These are phyloP conservation scores for Nudaria mundana DNA, from an alignment of 2,888 invertebrate species.

Conservation along the genomic window DNA sequence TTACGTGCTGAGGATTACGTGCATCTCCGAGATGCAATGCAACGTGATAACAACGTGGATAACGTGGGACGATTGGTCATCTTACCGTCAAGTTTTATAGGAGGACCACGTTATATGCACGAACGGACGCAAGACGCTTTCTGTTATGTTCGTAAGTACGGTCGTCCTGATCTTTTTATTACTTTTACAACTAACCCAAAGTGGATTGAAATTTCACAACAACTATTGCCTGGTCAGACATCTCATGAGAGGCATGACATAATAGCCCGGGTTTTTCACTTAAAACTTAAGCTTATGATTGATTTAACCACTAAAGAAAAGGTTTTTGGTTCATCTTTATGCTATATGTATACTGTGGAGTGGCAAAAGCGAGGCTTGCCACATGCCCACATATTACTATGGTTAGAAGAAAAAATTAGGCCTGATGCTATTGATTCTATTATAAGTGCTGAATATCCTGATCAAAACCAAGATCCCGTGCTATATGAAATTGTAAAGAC, in stretches of 20 bases:
- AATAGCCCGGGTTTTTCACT: no score
- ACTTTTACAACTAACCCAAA: no score
- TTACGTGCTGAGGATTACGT: constrained; percentile 20
- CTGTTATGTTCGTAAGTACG: constrained; percentile 31
- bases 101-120: constrained; percentile 22
- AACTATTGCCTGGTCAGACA: constrained; percentile 8
- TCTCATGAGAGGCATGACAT: constrained; percentile 9
- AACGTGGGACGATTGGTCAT: constrained; percentile 14
- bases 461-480: not conserved
- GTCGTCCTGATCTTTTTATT: no score
- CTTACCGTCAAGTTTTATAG: constrained; percentile 15
- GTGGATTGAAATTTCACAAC: constrained; percentile 15
- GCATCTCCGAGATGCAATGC: constrained; percentile 24
- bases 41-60: constrained; percentile 14
- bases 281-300: no score
- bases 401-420: not conserved
- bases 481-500: not conserved
- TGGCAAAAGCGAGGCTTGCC: constrained; percentile 4
- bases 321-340: no score
- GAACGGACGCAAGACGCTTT: constrained; percentile 34
- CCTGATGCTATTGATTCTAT: not conserved
- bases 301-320: no score
- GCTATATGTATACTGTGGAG: no score
- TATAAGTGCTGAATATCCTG: not conserved
- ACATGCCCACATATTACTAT: not conserved